These are phyloP conservation scores for Terebella lapidaria DNA, from an alignment of 2,888 invertebrate species.

Conservation along the genomic window DNA sequence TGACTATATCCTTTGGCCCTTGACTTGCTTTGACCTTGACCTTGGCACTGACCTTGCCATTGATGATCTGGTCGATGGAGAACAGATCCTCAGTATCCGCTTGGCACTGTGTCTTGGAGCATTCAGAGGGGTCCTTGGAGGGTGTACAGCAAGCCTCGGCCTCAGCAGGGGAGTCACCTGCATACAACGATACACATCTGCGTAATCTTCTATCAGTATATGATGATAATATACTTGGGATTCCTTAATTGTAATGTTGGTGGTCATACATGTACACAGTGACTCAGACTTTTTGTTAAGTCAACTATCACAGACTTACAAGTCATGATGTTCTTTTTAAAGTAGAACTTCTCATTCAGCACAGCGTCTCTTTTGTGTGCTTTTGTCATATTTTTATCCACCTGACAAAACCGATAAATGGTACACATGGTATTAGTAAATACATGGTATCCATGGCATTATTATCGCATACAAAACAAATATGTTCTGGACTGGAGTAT, in stretches of 20 bases:
- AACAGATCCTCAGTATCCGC: slow-evolving; percentile 62
- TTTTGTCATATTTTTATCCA: slow-evolving; percentile 88
- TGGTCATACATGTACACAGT: no score
- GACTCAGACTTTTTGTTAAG: no score
- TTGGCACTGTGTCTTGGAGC: no score
- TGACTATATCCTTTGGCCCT: no score
- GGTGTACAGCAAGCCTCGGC: slow-evolving; percentile 11
- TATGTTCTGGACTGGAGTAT: no score
- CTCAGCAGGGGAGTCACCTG: slow-evolving; percentile 13
- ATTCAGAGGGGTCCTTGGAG: background rate
- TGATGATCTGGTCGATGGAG: slow-evolving; percentile 94
- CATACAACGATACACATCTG: no score
- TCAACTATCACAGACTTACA: no score
- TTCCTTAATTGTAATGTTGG: no score
- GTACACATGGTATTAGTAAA: background rate
- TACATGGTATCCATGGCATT: background rate
- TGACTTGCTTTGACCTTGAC: no score
- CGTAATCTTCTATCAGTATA: no score
- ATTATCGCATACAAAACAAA: no score
- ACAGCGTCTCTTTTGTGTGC: slow-evolving; percentile 90
- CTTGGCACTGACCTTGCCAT: slow-evolving; percentile 66
- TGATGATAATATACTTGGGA: no score
- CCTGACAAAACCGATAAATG: slow-evolving; percentile 24
- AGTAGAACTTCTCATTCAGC: slow-evolving; percentile 82
- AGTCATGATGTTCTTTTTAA: slow-evolving; percentile 53